These are phyloP conservation scores for Notospermus geniculatus DNA, from an alignment of 1,140 invertebrate genomes.

Conservation along the genomic window DNA sequence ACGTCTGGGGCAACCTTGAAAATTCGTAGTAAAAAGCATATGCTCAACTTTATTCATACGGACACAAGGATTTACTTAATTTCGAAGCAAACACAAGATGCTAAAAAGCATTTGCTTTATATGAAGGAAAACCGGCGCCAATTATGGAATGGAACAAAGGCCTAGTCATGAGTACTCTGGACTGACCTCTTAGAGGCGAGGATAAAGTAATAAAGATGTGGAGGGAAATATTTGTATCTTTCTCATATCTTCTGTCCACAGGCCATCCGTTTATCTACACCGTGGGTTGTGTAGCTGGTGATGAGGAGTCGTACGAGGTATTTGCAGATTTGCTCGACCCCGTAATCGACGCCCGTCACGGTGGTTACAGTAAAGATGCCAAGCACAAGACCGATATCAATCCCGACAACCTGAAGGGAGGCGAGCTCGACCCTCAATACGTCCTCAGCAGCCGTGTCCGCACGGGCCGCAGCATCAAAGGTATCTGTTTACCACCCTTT, in stretches of 20 bases:
- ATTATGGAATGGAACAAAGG: too few species aligned
- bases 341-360: conserved; percentile 47
- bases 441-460: conserved; percentile 44
- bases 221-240: too few species aligned
- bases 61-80: too few species aligned
- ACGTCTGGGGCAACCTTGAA: too few species aligned
- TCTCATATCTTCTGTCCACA: not conserved
- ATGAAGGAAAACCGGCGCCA: too few species aligned
- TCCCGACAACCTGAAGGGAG: conserved; percentile 35
- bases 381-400: conserved; percentile 37
- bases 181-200: too few species aligned
- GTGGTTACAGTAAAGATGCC: conserved; percentile 27
- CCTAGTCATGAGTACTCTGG: too few species aligned
- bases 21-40: too few species aligned
- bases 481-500: conserved; percentile 37
- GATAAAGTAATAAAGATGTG: too few species aligned
- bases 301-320: conserved; percentile 44
- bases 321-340: conserved; percentile 42
- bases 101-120: too few species aligned
- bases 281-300: conserved; percentile 27
- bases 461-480: conserved; percentile 40
- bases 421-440: conserved; percentile 39
- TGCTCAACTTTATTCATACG: too few species aligned
- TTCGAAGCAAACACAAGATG: too few species aligned
- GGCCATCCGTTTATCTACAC: conserved; percentile 2